Conservation (phyloP, 2,797 vertebrate genomes). For the Sus cebifrons region DNA sequence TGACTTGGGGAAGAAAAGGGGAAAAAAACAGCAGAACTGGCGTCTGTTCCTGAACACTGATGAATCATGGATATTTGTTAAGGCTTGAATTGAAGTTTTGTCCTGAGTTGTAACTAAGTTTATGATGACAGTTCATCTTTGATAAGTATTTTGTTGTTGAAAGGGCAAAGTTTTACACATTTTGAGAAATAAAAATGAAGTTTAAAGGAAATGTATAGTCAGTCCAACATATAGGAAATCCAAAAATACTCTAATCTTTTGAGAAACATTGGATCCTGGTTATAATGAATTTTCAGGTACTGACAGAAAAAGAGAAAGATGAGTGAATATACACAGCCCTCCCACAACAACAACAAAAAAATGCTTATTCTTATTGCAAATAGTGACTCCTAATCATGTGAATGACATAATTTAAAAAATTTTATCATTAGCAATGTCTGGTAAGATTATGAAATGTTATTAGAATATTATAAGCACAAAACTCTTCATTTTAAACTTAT, state of each 20-base stretch:
- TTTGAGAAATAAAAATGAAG: slow-evolving; percentile 46
- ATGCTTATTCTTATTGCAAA: not conserved
- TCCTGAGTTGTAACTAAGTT: not conserved
- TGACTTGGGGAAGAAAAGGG: slow-evolving; percentile 44
- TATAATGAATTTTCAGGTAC: slow-evolving; percentile 39
- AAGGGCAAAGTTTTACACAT: not conserved
- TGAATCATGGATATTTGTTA: not conserved
- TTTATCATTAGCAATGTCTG: not conserved
- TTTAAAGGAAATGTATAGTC: slow-evolving; percentile 49
- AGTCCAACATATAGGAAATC: not conserved
- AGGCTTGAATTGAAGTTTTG: not conserved
- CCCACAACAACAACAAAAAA: not conserved
- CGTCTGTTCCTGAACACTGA: not conserved
- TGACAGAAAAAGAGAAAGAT: not conserved
- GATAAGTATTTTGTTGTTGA: slow-evolving; percentile 1
- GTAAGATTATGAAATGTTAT: not conserved
- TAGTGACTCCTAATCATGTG: not conserved
- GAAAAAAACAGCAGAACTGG: not conserved
- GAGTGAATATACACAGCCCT: not conserved
- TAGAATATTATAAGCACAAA: slow-evolving; percentile 18
- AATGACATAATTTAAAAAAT: slow-evolving; percentile 1
- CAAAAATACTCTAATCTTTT: not conserved
- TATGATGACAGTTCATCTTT: slow-evolving; percentile 38
- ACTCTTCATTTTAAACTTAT: not conserved
- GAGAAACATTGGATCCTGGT: not conserved